These are phyloP conservation scores for Sinella curviseta DNA, from an alignment of 1,140 invertebrate species.

Conservation along the genomic window DNA sequence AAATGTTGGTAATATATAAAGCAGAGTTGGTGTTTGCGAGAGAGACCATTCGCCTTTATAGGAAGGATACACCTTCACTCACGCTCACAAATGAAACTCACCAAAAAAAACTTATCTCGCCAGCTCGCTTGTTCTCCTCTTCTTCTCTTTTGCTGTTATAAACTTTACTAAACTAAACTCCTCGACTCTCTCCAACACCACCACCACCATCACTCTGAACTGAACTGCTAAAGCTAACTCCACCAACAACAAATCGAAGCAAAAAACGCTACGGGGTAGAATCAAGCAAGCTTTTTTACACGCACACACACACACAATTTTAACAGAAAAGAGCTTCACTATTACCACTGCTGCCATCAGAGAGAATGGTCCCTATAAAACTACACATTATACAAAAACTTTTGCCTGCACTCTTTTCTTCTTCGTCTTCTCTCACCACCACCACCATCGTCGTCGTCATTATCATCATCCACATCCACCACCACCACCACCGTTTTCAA, in stretches of 20 bases:
- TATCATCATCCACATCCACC: not conserved
- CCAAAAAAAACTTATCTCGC: conserved; percentile 20
- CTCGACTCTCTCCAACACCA: not conserved
- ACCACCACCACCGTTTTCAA: not conserved
- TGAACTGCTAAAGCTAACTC: no score
- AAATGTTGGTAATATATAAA: not conserved
- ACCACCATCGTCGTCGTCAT: not conserved
- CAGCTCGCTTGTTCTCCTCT: not conserved
- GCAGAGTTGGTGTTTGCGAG: not conserved
- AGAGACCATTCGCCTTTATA: no score
- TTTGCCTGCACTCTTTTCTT: not conserved
- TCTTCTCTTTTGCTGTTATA: not conserved
- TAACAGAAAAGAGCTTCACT: no score
- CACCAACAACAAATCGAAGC: no score
- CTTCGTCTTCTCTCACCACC: not conserved
- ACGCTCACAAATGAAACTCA: no score
- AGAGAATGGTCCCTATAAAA: no score
- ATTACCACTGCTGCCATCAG: no score
- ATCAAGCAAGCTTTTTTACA: conserved; percentile 2
- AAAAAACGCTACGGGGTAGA: conserved; percentile 23
- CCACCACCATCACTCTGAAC: no score
- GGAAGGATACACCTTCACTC: not conserved
- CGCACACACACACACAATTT: no score
- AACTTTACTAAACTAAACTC: no score
- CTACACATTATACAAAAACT: no score